A percentile compares a stretch with the other conserved stretches of the same genome.
phyloP scores from a whole-genome alignment of 2,797 vertebrate species.

The Alosa sapidissima region DNA sequence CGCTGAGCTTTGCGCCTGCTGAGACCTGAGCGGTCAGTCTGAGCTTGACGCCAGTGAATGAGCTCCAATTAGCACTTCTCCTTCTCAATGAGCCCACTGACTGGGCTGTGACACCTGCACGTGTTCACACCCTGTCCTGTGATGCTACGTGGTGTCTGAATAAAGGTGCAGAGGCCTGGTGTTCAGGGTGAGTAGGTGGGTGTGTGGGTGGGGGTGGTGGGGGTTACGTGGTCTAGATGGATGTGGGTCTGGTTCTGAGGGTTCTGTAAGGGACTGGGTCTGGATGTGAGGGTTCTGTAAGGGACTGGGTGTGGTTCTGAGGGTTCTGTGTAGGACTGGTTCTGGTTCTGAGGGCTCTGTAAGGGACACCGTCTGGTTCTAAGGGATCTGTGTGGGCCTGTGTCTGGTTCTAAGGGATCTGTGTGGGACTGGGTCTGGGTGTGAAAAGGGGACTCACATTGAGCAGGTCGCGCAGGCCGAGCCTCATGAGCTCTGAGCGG shows the following conservation, averaged over 20 bases:
- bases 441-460: slow-evolving; percentile 66
- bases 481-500: slow-evolving; percentile 86
- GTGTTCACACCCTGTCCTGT: background rate
- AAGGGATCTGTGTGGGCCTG: no score
- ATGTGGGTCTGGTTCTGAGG: background rate
- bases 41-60: background rate
- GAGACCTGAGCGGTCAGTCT: background rate
- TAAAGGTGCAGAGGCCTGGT: background rate
- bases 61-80: no score
- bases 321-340: no score
- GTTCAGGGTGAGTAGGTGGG: background rate
- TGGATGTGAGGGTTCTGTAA: background rate
- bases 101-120: background rate
- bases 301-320: no score
- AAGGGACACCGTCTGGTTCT: no score
- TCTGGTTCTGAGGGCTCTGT: no score
- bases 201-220: background rate
- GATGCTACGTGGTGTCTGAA: background rate
- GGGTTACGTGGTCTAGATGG: background rate
- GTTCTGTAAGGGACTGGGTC: background rate
- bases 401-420: no score
- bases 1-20: background rate
- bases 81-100: background rate
- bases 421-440: background rate
- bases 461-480: slow-evolving; percentile 79